Conservation (phyloP, 2,888 invertebrate genomes). For the Pandemis corylana region DNA sequence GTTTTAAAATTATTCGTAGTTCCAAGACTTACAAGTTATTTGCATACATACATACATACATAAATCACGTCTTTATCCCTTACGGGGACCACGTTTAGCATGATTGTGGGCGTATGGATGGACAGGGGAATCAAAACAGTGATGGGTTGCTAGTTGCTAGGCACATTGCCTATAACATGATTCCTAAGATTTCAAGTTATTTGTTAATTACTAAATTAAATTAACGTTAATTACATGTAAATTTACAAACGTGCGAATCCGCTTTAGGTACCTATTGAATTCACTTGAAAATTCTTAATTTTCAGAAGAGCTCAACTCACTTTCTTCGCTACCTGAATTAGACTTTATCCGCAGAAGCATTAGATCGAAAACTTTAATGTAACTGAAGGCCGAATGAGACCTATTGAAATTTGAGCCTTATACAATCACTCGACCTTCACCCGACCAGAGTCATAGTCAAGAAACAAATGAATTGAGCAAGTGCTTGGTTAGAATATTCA, state of each 20-base stretch:
- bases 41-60: too few species aligned
- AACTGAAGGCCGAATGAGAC: background rate
- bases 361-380: background rate
- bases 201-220: background rate
- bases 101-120: too few species aligned
- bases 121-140: too few species aligned
- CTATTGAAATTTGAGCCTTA: background rate
- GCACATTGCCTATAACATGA: too few species aligned
- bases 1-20: too few species aligned
- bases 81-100: too few species aligned
- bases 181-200: background rate
- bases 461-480: slow-evolving; percentile 24
- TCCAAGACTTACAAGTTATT: too few species aligned
- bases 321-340: background rate
- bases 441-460: slow-evolving; percentile 5
- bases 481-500: slow-evolving; percentile 1
- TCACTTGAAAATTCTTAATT: slow-evolving; percentile 5
- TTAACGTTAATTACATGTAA: slow-evolving; percentile 27
- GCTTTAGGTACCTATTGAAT: slow-evolving; percentile 30
- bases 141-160: too few species aligned
- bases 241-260: slow-evolving; percentile 33
- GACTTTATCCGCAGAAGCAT: background rate
- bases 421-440: slow-evolving; percentile 40
- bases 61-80: too few species aligned
- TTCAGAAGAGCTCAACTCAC: background rate